phyloP scores from a whole-genome alignment of 37 sponge, comb jelly and placozoan genomes.

The Ianthella basta region DNA sequence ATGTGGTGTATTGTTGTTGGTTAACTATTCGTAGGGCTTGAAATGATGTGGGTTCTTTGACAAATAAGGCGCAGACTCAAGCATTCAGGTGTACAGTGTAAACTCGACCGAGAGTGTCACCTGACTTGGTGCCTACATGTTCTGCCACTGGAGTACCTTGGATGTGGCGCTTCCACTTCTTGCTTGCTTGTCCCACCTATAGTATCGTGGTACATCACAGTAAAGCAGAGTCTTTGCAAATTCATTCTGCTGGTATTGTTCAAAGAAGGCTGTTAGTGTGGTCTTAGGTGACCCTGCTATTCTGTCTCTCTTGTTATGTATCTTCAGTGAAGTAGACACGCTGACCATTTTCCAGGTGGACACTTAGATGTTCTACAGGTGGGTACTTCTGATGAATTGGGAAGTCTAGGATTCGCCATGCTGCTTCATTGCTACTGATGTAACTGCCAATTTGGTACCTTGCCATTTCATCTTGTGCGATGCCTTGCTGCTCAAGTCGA shows the following conservation, averaged over 20 bases:
- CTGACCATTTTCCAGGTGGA: conserved; percentile 52
- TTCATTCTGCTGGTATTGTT: conserved; percentile 31
- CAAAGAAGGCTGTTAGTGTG: conserved; percentile 48
- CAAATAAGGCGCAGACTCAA: conserved; percentile 46
- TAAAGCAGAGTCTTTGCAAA: conserved; percentile 46
- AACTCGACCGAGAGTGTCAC: conserved; percentile 30
- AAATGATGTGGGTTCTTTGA: background rate
- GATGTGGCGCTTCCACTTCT: conserved; percentile 7
- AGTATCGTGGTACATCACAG: conserved; percentile 22
- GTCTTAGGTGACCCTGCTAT: background rate
- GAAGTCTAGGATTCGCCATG: conserved; percentile 51
- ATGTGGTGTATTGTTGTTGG: conserved; percentile 25
- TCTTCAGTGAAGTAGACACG: conserved; percentile 44
- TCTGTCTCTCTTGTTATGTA: background rate
- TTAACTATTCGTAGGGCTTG: conserved; percentile 25
- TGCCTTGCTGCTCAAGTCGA: background rate
- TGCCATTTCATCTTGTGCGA: conserved; percentile 28
- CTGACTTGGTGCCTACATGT: conserved; percentile 2
- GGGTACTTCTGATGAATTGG: conserved; percentile 41
- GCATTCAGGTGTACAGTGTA: conserved; percentile 42
- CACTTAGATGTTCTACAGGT: conserved; percentile 1
- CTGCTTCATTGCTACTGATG: conserved; percentile 45
- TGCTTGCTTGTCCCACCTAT: conserved; percentile 23
- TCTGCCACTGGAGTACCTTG: conserved; percentile 23
- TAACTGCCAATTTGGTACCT: conserved; percentile 20